Base-by-base conservation (phyloP, 2,113 vertebrate species). In the Athene cunicularia region DNA sequence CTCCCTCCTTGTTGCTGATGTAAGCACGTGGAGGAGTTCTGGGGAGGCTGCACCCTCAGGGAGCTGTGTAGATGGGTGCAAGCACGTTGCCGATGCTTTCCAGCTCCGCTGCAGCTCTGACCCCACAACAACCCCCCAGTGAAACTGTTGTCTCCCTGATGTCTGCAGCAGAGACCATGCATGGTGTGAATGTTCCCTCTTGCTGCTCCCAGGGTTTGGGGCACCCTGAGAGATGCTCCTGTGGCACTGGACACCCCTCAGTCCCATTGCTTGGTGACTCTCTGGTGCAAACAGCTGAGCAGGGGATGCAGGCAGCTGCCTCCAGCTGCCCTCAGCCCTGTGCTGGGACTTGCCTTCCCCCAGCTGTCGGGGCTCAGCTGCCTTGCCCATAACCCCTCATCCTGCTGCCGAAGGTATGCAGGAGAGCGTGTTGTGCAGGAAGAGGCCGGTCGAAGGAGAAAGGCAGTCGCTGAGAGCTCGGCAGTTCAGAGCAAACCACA, bases 11-110 rank as follows among this genome's bases (percentile, higher is more conserved):
- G 33, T 85, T 0, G 0, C 14, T 20, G 27, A 4, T 53, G 14
- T 21, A 35, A 74, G 35, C 12, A 4, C 17, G 3, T 17, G 43
- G 60, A 71, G 50, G 50, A 66, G 13, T 7, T 86, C 7, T 67
- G 43, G 24, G 60, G 45, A 53, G 23, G 37, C 43, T 68, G 28
- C 6, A 1, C 67, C 32, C 41, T 47, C 37, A 11, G 60, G 56
- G 23, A 50, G n/a, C 59, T 50, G 62, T 35, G 7, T 0, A 0
- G 35, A 16, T 49, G 74, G 39, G 15, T 62, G 53, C 52, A 72
- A 41, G 11, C 50, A 16, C 0, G 0, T 21, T 72, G 37, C 8
- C 1, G 6, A 3, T 0, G 0, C 37, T 71, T 4, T 0, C 35
- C 50, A 28, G 27, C 45, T 64, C 30, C 37, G 4, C 37, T 50